These are phyloP conservation scores for Euphonia xanthogaster DNA, from an alignment of 2,797 vertebrate species.

Conservation along the genomic window DNA sequence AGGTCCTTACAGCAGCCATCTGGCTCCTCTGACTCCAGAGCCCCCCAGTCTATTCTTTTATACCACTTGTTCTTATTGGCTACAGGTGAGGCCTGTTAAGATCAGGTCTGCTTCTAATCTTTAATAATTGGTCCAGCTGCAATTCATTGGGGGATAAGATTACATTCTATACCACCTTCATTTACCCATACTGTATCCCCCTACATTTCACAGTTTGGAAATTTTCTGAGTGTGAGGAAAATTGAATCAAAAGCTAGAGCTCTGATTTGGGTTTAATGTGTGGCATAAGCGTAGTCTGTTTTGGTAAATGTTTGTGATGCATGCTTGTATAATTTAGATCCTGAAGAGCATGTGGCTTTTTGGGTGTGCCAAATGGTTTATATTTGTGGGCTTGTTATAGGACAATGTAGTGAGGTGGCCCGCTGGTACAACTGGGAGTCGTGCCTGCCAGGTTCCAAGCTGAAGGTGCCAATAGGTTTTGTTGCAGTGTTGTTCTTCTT, in stretches of 20 bases:
- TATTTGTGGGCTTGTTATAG: neutral
- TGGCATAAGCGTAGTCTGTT: neutral
- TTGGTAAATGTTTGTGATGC: neutral
- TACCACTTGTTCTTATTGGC: too few relatives aligned
- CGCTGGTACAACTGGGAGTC: accelerated
- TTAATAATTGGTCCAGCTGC: too few relatives aligned
- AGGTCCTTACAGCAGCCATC: too few relatives aligned
- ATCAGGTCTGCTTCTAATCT: too few relatives aligned
- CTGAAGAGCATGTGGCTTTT: neutral
- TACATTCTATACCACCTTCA: too few relatives aligned
- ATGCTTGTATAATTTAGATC: neutral
- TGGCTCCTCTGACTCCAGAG: too few relatives aligned
- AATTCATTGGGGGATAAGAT: too few relatives aligned
- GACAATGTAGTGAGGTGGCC: neutral
- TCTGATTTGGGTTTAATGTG: neutral
- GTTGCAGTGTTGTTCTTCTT: neutral
- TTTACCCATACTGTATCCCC: too few relatives aligned
- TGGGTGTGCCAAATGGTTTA: neutral
- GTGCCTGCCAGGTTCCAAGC: neutral
- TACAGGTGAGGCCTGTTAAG: too few relatives aligned
- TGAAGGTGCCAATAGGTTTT: neutral
- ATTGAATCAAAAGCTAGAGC: neutral
- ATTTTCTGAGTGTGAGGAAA: neutral
- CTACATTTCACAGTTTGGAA: neutral
- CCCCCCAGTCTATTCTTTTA: too few relatives aligned